A percentile compares a stretch with the other conserved stretches of the same genome.
Evolutionary conservation across 2,113 vertebrate species (phyloP).

Genomic region (Ochotona curzoniae): DNA sequence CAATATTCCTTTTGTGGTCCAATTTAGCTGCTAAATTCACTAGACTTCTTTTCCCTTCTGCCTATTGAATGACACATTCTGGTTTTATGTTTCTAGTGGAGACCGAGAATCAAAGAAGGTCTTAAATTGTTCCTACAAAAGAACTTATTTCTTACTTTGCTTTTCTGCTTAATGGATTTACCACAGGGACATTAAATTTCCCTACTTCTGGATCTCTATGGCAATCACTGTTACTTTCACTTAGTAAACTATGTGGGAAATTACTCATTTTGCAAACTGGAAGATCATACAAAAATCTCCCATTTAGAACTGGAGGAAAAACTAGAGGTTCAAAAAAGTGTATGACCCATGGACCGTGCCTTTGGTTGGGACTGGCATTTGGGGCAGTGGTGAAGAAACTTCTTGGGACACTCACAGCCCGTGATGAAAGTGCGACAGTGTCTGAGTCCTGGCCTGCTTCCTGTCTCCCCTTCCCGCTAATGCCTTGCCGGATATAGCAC

Average conservation of each 20-base stretch:
- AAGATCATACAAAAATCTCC: not conserved
- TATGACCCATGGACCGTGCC: not conserved
- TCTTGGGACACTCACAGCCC: too few species aligned
- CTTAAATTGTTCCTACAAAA: conserved; percentile 19
- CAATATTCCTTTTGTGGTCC: not conserved
- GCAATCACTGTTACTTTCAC: conserved; percentile 37
- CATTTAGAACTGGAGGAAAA: conserved; percentile 34
- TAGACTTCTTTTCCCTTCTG: not conserved
- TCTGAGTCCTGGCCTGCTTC: too few species aligned
- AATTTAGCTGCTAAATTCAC: not conserved
- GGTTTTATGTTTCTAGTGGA: not conserved
- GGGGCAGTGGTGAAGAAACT: too few species aligned
- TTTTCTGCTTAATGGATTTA: conserved; percentile 45
- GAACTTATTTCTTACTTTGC: not conserved
- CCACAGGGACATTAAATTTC: not conserved
- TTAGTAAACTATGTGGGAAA: conserved; percentile 5
- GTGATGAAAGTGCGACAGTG: too few species aligned
- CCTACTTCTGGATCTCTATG: conserved; percentile 35
- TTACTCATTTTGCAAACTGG: conserved; percentile 17
- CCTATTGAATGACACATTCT: not conserved
- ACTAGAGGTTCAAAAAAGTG: not conserved
- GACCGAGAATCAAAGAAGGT: not conserved
- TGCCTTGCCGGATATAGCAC: too few species aligned
- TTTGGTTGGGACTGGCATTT: not conserved
- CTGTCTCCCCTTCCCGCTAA: too few species aligned